Percentiles rank a stretch among this genome's conserved stretches.
phyloP scores from a whole-genome alignment of 2,113 vertebrate species.

The Pavo muticus region DNA sequence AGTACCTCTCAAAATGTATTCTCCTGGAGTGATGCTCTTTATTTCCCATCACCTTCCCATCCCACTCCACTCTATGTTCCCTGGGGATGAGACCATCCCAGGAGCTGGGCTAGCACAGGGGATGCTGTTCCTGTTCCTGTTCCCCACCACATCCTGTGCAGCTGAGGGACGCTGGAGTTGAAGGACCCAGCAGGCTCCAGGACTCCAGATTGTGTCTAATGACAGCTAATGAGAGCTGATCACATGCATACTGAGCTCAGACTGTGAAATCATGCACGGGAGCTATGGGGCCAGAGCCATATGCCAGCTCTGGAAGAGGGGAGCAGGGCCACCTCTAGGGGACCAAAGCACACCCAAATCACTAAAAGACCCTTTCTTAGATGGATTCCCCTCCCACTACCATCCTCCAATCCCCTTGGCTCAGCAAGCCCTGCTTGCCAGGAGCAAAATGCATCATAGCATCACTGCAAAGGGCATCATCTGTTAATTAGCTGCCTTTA shows the following conservation, averaged over 20 bases:
- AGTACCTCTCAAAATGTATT: background rate
- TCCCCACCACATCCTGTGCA: fast-evolving
- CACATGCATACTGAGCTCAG: background rate
- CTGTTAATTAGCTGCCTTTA: background rate
- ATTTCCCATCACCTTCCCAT: background rate
- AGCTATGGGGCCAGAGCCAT: constrained; percentile 43
- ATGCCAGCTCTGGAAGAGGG: background rate
- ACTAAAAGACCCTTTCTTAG: background rate
- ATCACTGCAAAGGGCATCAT: background rate
- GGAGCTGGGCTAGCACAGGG: fast-evolving
- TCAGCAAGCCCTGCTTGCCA: background rate
- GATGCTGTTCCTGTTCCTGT: background rate
- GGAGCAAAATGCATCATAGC: background rate
- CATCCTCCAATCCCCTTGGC: background rate
- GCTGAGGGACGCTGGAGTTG: fast-evolving
- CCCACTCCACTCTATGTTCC: fast-evolving
- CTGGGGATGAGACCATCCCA: background rate
- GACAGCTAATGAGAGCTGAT: constrained; percentile 52
- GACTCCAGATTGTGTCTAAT: constrained; percentile 61
- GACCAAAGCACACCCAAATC: background rate
- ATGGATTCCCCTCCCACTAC: background rate
- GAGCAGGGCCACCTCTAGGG: background rate
- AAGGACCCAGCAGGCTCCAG: background rate
- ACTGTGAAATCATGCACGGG: background rate
- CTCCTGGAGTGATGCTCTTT: background rate